Evolutionary conservation across 2,797 vertebrate genomes (phyloP).

Genomic region (Uromys caudimaculatus): DNA sequence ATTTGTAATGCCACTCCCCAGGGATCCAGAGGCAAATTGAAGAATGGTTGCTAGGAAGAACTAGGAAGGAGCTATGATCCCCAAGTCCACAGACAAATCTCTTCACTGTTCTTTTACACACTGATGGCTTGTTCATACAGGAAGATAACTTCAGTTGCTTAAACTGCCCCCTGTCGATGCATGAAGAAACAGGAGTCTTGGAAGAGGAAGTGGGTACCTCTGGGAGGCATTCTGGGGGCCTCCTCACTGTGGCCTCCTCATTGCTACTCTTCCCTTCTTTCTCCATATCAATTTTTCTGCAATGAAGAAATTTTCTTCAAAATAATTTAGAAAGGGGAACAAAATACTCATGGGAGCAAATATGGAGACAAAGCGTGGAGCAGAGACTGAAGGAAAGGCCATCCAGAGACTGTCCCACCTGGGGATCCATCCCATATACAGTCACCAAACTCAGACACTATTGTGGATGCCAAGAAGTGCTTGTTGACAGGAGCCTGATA

Average conservation of each 20-base stretch:
- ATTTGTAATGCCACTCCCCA: neutral
- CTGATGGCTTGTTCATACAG: neutral
- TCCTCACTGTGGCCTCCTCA: neutral
- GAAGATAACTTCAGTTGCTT: neutral
- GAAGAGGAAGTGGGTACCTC: constrained; percentile 42
- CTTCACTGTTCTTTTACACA: neutral
- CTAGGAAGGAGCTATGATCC: neutral
- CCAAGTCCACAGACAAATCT: neutral
- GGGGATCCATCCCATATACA: no score
- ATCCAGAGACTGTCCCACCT: no score
- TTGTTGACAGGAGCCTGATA: no score
- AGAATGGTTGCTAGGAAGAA: neutral
- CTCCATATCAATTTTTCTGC: neutral
- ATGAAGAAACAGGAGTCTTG: neutral
- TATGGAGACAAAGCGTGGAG: no score
- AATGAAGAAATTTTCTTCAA: neutral
- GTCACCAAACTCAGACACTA: no score
- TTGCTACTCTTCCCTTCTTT: neutral
- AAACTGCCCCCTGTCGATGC: neutral
- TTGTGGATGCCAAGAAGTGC: no score
- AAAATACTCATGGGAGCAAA: no score
- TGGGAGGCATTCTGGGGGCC: neutral
- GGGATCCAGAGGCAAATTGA: neutral
- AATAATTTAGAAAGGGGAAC: neutral
- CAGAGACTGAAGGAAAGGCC: no score